Evolutionary conservation across 92 coral and sea anemone genomes (phyloP), one percentile per base, ranked within the genome.

Genomic region (Actinernus sp.): DNA sequence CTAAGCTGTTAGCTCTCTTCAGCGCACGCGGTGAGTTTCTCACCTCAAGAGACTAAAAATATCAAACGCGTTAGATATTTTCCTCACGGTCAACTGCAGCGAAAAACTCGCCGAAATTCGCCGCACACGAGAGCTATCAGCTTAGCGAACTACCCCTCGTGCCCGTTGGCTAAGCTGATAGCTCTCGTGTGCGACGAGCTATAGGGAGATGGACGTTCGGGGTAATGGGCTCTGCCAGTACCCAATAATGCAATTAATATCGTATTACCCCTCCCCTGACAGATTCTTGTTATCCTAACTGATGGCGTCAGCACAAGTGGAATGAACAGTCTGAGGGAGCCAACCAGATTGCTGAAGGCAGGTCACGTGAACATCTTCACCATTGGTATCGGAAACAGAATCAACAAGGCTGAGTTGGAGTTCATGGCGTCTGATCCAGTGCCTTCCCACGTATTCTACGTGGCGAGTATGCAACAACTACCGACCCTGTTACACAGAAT

Each of bases 381-480:
- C 19, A 67, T 90, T 31, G 97, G 97, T n/a, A 76, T 90, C 2
- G 97, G 97, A 8, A 22, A 22, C 1, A 48, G 37, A 6, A 59
- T 90, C 39, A 81, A 81, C 47, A 83, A 55, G 12, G 37, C 12
- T n/a, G 97, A 90, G 63, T 77, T 90, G 22, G 81, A 81, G 30
- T 58, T 74, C 63, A 90, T 90, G 97, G 97, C 97, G 11, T 68
- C 97, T 0, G 68, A 60, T 0, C 92, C 97, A 2, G 44, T 63
- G 32, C 68, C 36, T 0, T 83, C 83, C 5, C 97, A 90, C 63
- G 79, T 86, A 19, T 90, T 80, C 71, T 61, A 63, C 52, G 97
- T 90, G 19, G 63, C 69, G 3, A 81, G 54, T 22, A 90, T 86
- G 97, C 66, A 76, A 20, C 64, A 86, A 25, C 60, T 90, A 17